phyloP scores from a whole-genome alignment of 92 coral and sea anemone genomes.

The Heliopora coerulea region DNA sequence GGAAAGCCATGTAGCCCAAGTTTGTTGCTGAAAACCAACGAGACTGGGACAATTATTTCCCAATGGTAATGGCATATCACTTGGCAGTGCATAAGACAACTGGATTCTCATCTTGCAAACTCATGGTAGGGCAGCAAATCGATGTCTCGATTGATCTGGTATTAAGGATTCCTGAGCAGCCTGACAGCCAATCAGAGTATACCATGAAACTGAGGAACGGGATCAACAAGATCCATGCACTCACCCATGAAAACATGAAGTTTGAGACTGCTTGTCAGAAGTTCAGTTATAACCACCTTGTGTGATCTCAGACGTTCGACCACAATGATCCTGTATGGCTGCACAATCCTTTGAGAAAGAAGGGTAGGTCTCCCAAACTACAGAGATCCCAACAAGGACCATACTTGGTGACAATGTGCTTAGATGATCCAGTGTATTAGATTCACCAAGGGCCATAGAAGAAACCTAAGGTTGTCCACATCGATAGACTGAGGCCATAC shows the following conservation, averaged over 20 bases:
- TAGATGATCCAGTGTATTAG: neutral
- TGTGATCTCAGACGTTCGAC: conserved; percentile 24
- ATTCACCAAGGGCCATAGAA: neutral
- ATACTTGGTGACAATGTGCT: conserved; percentile 33
- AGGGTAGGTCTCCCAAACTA: conserved; percentile 39
- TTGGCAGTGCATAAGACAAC: conserved; percentile 34
- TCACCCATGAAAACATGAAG: conserved; percentile 34
- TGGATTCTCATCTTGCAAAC: neutral
- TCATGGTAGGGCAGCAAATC: conserved; percentile 21
- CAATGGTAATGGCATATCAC: conserved; percentile 21
- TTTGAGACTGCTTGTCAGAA: conserved; percentile 32
- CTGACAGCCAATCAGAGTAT: neutral
- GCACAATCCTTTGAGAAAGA: conserved; percentile 40
- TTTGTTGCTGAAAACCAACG: conserved; percentile 26
- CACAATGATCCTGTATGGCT: conserved; percentile 45
- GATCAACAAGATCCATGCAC: conserved; percentile 16
- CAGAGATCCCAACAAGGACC: too few species aligned
- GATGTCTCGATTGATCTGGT: conserved; percentile 20
- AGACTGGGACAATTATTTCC: conserved; percentile 27
- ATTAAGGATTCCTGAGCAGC: conserved; percentile 19
- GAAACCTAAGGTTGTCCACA: conserved; percentile 18
- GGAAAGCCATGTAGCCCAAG: conserved; percentile 24
- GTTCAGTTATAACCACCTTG: conserved; percentile 29
- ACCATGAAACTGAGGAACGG: conserved; percentile 6
- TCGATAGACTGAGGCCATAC: conserved; percentile 13